Conservation (phyloP, 2,113 vertebrate species). For the Maccullochella peelii region DNA sequence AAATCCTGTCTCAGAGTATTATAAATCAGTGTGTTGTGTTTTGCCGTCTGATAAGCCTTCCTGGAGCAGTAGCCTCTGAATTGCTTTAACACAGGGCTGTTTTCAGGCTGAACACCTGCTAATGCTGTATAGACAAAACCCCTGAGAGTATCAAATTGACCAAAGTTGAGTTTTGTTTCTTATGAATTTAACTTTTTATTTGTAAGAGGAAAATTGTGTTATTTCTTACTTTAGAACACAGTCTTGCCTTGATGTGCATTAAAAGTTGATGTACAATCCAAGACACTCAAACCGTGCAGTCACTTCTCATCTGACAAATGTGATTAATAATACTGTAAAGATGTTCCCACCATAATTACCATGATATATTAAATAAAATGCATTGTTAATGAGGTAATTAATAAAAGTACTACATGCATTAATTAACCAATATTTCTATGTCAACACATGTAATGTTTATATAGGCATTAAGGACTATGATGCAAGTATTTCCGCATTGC, state of each 20-base stretch:
- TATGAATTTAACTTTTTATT: too few species aligned
- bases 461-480: background rate
- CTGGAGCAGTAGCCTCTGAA: too few species aligned
- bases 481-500: background rate
- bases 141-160: too few species aligned
- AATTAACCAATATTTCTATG: conserved; percentile 9
- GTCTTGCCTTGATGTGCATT: background rate
- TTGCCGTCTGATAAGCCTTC: too few species aligned
- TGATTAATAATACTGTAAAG: background rate
- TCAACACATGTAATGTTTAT: background rate
- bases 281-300: background rate
- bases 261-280: background rate
- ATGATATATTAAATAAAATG: background rate
- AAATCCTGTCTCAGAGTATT: too few species aligned
- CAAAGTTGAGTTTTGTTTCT: too few species aligned
- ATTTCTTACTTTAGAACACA: background rate
- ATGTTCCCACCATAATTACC: background rate
- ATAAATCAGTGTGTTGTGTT: background rate
- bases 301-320: background rate
- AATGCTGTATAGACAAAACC: too few species aligned
- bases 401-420: background rate
- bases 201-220: too few species aligned
- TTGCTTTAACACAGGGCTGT: too few species aligned
- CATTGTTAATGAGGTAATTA: background rate
- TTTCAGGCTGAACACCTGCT: too few species aligned